Evolutionary conservation across 2,797 vertebrate species (phyloP).

Genomic region (Ctenochaetus hawaiiensis): DNA sequence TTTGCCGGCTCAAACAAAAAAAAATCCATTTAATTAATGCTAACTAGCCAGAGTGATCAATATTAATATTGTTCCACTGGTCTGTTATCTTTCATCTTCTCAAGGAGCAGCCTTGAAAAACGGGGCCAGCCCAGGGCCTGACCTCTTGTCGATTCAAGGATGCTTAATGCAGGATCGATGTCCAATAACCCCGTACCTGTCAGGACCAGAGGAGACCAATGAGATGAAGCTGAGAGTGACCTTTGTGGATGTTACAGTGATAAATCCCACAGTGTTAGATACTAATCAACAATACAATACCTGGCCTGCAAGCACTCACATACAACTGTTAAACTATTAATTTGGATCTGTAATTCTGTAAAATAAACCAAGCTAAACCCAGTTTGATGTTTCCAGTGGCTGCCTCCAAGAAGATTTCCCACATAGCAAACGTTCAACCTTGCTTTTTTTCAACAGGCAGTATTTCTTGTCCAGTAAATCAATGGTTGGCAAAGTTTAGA

Average conservation of each 20-base stretch:
- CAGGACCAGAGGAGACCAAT: constrained; percentile 17
- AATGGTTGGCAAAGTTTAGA: neutral
- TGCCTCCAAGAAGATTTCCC: neutral
- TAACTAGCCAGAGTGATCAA: constrained; percentile 28
- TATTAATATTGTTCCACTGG: constrained; percentile 8
- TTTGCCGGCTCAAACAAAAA: neutral
- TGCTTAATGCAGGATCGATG: constrained; percentile 49
- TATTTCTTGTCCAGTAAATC: neutral
- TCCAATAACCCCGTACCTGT: constrained; percentile 29
- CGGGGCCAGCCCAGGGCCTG: neutral
- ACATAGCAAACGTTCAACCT: neutral
- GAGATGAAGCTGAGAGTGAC: constrained; percentile 23
- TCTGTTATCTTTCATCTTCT: constrained; percentile 28
- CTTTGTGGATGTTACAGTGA: constrained; percentile 30
- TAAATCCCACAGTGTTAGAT: neutral
- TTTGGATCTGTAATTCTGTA: neutral
- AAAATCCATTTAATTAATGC: constrained; percentile 22
- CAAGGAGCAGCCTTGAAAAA: constrained; percentile 21
- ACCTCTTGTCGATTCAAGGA: constrained; percentile 32
- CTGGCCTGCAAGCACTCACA: neutral
- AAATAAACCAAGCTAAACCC: constrained; percentile 5
- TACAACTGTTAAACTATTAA: neutral
- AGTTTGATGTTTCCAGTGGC: neutral
- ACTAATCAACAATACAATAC: constrained; percentile 6
- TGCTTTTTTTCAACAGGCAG: neutral